Base-by-base conservation (phyloP, 2,113 vertebrate species). In the Dermatemys mawii region DNA sequence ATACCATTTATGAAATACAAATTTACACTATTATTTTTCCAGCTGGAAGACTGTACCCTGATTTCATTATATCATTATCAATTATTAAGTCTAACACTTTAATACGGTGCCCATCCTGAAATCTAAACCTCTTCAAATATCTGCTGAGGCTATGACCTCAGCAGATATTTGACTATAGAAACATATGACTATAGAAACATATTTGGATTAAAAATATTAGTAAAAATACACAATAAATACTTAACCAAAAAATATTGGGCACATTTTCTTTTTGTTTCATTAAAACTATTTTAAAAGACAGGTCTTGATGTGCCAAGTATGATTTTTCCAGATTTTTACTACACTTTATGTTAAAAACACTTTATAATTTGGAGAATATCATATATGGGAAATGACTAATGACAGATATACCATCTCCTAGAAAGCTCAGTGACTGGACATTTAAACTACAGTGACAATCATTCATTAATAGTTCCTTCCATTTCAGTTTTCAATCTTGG, bases 1-100 rank as follows among this genome's bases (percentile, higher is more conserved):
- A 78, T 32, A 29, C 4, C 78, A 27, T n/a, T 91, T 93, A 78
- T 81, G n/a, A 89, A 95, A 90, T 41, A 54, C 50, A 87, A 88
- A 24, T 51, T 83, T 9, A 24, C 1, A 44, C 70, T 79, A 26
- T 1, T 92, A 26, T 90, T 95, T 95, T 95, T 95, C 78, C 12
- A 95, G 11, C 53, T 90, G 17, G 44, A 93, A 91, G 17, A 29
- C 86, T 81, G 44, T 88, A 60, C 50, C 90, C 84, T 94, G 21
- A 67, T 92, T 96, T 96, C 70, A 88, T 82, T 93, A 55, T 63
- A 87, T 84, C 70, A 21, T 85, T 76, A 48, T 86, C 12, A 73
- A 13, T 93, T 86, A 95, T 81, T 91, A 88, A 92, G 51, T 38
- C 38, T 87, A 92, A 84, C 35, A 83, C 8, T 0, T 0, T 83